Evolutionary conservation across 2,113 vertebrate genomes (phyloP).

Genomic region (Gallinago jamesoni): DNA sequence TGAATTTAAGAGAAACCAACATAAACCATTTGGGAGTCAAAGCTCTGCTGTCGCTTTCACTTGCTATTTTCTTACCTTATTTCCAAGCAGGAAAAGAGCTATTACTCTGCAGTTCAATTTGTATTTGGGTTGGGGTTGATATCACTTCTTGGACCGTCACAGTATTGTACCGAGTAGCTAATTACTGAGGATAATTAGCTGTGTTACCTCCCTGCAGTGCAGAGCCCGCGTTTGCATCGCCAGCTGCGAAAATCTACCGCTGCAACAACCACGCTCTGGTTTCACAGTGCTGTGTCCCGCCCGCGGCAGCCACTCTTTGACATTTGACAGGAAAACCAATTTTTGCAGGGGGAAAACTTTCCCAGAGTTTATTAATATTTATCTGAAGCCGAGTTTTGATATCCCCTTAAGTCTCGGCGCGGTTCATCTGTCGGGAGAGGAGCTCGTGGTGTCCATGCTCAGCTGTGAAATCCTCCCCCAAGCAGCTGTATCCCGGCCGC

Average conservation of each 20-base stretch:
- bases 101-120: neutral
- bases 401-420: no score
- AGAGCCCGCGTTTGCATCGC: neutral
- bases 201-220: neutral
- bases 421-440: neutral
- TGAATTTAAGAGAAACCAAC: neutral
- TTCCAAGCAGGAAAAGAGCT: neutral
- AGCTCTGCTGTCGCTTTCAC: neutral
- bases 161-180: neutral
- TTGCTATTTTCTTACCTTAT: neutral
- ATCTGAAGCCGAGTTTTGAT: neutral
- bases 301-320: neutral
- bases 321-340: neutral
- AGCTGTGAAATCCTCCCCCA: neutral
- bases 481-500: neutral
- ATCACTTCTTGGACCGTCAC: neutral
- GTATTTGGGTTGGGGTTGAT: neutral
- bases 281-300: neutral
- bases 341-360: neutral
- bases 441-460: neutral
- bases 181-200: neutral
- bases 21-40: neutral
- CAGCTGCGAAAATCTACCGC: neutral
- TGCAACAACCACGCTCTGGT: neutral
- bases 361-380: neutral